Base-by-base conservation (phyloP, 2,797 vertebrate genomes). In the Odontamblyopus rebecca region DNA sequence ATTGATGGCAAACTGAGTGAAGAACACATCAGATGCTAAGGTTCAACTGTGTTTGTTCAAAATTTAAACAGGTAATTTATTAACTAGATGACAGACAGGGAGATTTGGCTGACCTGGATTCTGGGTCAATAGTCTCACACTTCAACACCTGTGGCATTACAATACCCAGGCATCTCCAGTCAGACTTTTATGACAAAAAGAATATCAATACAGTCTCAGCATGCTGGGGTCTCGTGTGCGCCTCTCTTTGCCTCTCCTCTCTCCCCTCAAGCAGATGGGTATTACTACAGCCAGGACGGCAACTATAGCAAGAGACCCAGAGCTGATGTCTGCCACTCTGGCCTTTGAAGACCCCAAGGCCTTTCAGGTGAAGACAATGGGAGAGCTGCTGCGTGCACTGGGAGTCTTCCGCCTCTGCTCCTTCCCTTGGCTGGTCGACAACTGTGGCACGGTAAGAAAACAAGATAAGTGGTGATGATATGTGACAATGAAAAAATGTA, bases 381-480 rank as follows among this genome's bases (percentile, higher is more conserved):
- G 90, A 19, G 96, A 98, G 79, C 86, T 98, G 67, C 61, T 91
- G 0, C 89, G 96, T 12, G 95, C 95, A 0, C 84, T 96, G 78
- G 82, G 92, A 0, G 85, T 97, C 72, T 95, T 97, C 38, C 79
- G 68, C 26, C 82, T 97, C 38, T 98, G 96, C 71, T 96, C 95
- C 19, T 92, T 94, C 71, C 94, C 96, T 0, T 44, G 85, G 8
- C 80, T 97, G 82, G 93, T 96, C 35, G 94, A 94, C 81, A 88
- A 96, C 66, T 93, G 94, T 71, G 90, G 91, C 27, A 91, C 89
- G 94, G 96, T 98, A 78, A 94, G 93, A 68, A 16, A 59, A 56
- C 30, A 38, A 3, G 23, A 23, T 23, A 23, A 61, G 30, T 30
- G n/a, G 30, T 9, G 30, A 18, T 30, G 27, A 23, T 4, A 15